Evolutionary conservation across 2,113 vertebrate genomes (phyloP).

Genomic region (Callipepla californica): DNA sequence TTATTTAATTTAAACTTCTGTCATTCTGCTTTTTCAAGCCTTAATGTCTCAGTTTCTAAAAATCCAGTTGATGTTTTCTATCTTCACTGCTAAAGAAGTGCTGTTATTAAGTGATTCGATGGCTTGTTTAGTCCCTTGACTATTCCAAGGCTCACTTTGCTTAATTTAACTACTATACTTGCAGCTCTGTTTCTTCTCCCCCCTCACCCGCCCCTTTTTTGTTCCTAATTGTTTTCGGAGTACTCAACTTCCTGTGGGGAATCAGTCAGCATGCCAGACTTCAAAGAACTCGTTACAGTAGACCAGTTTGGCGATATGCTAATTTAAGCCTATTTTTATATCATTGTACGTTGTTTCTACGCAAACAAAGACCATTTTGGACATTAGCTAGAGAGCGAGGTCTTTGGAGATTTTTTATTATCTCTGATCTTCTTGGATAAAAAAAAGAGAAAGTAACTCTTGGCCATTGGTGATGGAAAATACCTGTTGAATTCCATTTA

Average conservation of each 20-base stretch:
- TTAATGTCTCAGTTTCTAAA: slow-evolving; percentile 45
- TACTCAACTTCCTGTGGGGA: slow-evolving; percentile 67
- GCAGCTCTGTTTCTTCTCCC: slow-evolving; percentile 40
- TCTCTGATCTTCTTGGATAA: not conserved
- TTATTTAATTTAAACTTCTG: slow-evolving; percentile 69
- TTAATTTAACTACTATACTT: slow-evolving; percentile 71
- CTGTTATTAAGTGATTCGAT: slow-evolving; percentile 65
- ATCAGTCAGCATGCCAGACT: slow-evolving; percentile 69
- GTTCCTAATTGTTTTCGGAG: slow-evolving; percentile 74
- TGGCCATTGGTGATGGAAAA: not conserved
- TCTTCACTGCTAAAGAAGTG: slow-evolving; percentile 7
- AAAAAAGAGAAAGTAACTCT: not conserved
- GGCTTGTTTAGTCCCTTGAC: slow-evolving; percentile 69
- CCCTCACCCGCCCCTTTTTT: not conserved
- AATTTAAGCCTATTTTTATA: slow-evolving; percentile 73
- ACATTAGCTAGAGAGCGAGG: not conserved
- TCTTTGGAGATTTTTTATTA: slow-evolving; percentile 35
- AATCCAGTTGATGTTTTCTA: slow-evolving; percentile 52
- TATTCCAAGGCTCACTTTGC: slow-evolving; percentile 69
- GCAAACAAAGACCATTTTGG: slow-evolving; percentile 65
- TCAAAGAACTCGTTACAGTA: slow-evolving; percentile 71
- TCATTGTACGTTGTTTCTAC: slow-evolving; percentile 39
- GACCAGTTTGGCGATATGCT: slow-evolving; percentile 74
- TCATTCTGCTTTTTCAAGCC: slow-evolving; percentile 48
- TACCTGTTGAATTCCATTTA: slow-evolving; percentile 24